Conservation (phyloP, 2,113 vertebrate genomes). For the Serilophus lunatus region DNA sequence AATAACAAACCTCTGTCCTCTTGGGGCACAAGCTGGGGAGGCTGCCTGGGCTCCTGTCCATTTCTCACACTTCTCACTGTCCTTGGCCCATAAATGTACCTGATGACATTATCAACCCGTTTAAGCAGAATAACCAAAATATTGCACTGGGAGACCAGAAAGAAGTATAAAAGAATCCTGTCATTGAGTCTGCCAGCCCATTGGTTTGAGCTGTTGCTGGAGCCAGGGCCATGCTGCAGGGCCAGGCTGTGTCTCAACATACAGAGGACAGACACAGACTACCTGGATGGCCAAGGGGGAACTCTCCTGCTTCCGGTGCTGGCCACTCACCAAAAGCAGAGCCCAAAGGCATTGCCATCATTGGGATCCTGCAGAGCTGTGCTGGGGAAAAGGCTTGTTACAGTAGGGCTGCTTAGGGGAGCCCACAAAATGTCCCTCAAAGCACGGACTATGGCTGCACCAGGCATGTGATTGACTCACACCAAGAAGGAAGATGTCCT, state of each 20-base stretch:
- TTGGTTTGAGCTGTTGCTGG: neutral
- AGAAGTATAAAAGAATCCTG: neutral
- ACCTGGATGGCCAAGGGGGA: neutral
- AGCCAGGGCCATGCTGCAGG: neutral
- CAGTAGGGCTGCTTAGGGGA: neutral
- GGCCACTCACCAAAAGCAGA: neutral
- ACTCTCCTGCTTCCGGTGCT: neutral
- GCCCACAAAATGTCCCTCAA: neutral
- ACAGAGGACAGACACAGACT: neutral
- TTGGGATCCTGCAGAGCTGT: neutral
- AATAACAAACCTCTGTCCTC: neutral
- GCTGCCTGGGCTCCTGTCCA: neutral
- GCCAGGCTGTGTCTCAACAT: neutral
- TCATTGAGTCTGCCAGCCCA: neutral
- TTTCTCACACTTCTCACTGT: accelerated
- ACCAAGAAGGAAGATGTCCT: neutral
- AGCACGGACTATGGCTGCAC: neutral
- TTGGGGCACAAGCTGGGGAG: accelerated
- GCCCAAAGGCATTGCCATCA: neutral
- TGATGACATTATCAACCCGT: neutral
- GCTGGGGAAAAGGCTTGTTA: neutral
- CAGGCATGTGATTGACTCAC: accelerated
- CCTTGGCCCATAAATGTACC: neutral
- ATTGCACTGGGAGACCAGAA: neutral
- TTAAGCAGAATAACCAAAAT: neutral